Percentiles rank a stretch among this genome's conserved stretches.
phyloP scores from a whole-genome alignment of 2,797 vertebrate species.

The Muscicapa comitata region DNA sequence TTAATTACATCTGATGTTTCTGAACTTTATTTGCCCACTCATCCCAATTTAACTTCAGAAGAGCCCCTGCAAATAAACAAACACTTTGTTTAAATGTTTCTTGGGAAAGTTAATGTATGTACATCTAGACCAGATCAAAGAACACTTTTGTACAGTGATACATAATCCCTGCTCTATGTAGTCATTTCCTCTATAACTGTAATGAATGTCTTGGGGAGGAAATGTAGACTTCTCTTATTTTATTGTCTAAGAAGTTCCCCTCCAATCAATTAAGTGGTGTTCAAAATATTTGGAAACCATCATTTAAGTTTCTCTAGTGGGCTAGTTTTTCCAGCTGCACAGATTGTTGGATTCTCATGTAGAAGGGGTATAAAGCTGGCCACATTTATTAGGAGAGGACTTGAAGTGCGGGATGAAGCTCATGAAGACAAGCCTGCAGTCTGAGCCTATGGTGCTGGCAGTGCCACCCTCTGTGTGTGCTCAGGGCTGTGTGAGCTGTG shows the following conservation, averaged over 20 bases:
- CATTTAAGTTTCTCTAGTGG: neutral
- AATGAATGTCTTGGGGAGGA: neutral
- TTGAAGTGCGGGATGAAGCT: neutral
- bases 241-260: neutral
- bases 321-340: neutral
- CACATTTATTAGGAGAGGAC: rapidly evolving
- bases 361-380: neutral
- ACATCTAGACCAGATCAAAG: neutral
- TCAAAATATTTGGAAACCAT: neutral
- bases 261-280: neutral
- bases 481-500: neutral
- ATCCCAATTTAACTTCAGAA: neutral
- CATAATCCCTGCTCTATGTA: neutral
- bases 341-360: neutral
- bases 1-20: neutral
- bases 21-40: neutral
- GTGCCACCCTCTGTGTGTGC: too few relatives aligned
- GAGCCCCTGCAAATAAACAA: neutral
- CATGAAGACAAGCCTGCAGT: neutral
- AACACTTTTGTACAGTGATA: neutral
- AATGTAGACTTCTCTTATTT: neutral
- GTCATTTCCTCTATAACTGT: neutral
- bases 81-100: neutral
- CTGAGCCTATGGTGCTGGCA: neutral
- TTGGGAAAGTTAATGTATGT: neutral